Base-by-base conservation (phyloP, 2,113 vertebrate genomes). In the Corvus moneduloides region DNA sequence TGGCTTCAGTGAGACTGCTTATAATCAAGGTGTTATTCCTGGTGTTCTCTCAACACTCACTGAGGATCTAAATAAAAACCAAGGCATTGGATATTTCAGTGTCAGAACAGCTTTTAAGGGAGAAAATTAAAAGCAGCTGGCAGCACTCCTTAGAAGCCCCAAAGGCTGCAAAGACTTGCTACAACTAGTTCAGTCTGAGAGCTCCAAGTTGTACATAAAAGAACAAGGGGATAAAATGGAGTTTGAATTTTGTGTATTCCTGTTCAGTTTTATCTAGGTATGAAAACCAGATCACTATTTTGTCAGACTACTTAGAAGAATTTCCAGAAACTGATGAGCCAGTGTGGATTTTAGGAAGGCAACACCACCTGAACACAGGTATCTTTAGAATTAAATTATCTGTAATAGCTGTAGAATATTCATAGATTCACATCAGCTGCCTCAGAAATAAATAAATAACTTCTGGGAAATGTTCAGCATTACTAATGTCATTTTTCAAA, bases 291-390 rank as follows among this genome's bases (percentile, higher is more conserved):
- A 97, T 98, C 94, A 97, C 96, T 93, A 84, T 97, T 95, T 97
- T 98, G 79, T 90, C 97, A 86, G 98, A 98, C 85, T 98, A 98
- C 96, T 92, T 98, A 97, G 98, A 98, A 97, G 98, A 98, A 87
- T 98, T 98, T 91, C 98, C 98, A 62, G 98, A 98, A 96, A 98
- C 97, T 51, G 98, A 98, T 73, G 98, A 98, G 37, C 97, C 98
- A 6, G 97, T 98, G 86, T 99, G 98, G 98, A 98, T 99, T 93
- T 96, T 99, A 91, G 98, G 98, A 94, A 98, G 97, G 90, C 97
- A 97, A 41, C 98, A 99, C 96, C 96, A 98, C 72, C 95, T 98
- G 28, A 98, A 97, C 92, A 97, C 97, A 93, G 98, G 98, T 98
- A 97, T 59, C 89, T 58, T 44, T 79, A 41, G 28, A 66, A 61